Percentiles rank a stretch among this genome's conserved stretches.
Evolutionary conservation across 2,888 invertebrate genomes (phyloP).

Genomic region (Pyrgus malvae): DNA sequence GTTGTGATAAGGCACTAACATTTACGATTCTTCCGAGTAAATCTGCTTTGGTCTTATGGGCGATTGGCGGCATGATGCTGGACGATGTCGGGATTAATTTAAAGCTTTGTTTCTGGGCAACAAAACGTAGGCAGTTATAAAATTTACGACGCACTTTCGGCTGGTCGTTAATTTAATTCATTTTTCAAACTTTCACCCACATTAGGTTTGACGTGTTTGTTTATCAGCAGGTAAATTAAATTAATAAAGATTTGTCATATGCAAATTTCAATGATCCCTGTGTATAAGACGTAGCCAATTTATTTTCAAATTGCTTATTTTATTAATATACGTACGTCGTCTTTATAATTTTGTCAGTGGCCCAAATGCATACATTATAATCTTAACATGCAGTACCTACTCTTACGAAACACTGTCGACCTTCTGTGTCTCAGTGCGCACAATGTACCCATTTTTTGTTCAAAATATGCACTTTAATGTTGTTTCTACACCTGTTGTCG

Average conservation of each 20-base stretch:
- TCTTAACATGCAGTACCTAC: conserved; percentile 47
- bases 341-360: conserved; percentile 51
- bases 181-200: conserved; percentile 61
- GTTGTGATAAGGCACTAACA: too few species aligned
- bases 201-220: conserved; percentile 34
- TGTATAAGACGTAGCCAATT: too few species aligned
- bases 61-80: too few species aligned
- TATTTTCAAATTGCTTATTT: too few species aligned
- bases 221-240: conserved; percentile 4
- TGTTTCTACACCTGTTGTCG: conserved; percentile 24
- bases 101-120: conserved; percentile 39
- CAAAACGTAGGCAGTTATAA: conserved; percentile 54
- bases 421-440: conserved; percentile 56
- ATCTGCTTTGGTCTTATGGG: too few species aligned
- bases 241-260: too few species aligned
- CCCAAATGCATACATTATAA: conserved; percentile 68
- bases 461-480: conserved; percentile 38
- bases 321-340: neutral
- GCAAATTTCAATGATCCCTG: too few species aligned
- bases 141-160: conserved; percentile 50
- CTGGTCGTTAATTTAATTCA: conserved; percentile 57
- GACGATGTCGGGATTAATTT: conserved; percentile 20
- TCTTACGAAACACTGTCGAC: conserved; percentile 63
- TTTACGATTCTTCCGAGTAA: too few species aligned
- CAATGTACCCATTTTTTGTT: conserved; percentile 50